Percentiles rank a stretch among this genome's conserved stretches.
Evolutionary conservation across 2,888 invertebrate species (phyloP).

Genomic region (Lomographa bimaculata): DNA sequence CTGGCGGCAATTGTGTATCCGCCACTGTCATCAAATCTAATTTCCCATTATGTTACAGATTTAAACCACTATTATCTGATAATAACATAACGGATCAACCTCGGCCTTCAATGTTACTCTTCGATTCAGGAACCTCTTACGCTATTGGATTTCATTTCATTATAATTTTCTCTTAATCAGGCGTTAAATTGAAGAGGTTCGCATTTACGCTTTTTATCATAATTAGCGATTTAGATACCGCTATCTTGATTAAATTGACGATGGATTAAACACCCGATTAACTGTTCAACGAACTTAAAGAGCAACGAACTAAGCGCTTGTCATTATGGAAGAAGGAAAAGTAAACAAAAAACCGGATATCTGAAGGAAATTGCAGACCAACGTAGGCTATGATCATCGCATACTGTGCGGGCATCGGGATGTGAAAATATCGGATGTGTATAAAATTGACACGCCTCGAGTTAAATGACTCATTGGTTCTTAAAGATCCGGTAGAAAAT

Average conservation of each 20-base stretch:
- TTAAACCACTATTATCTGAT: neutral
- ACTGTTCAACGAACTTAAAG: conserved; percentile 14
- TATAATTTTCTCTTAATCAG: conserved; percentile 14
- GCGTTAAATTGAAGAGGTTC: conserved; percentile 12
- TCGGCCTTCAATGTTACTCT: no score
- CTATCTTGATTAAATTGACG: conserved; percentile 6
- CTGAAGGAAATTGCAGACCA: conserved; percentile 34
- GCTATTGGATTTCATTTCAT: no score
- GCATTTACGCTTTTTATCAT: conserved; percentile 12
- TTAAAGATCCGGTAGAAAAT: conserved; percentile 16
- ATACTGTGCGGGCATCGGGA: conserved; percentile 34
- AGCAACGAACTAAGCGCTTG: conserved; percentile 16
- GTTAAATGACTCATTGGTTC: conserved; percentile 8
- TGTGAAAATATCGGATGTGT: conserved; percentile 37
- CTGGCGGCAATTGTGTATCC: no score
- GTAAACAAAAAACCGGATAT: conserved; percentile 14
- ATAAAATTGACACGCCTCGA: neutral
- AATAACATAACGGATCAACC: conserved; percentile 5
- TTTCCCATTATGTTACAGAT: no score
- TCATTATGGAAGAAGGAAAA: conserved; percentile 2
- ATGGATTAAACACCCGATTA: conserved; percentile 17
- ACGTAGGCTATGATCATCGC: conserved; percentile 32
- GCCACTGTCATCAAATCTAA: no score
- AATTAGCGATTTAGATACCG: conserved; percentile 12
- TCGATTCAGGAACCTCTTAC: no score